Percentiles rank a stretch among this genome's conserved stretches.
Conservation (phyloP, 2,797 vertebrate species). For the Trichosurus vulpecula region DNA sequence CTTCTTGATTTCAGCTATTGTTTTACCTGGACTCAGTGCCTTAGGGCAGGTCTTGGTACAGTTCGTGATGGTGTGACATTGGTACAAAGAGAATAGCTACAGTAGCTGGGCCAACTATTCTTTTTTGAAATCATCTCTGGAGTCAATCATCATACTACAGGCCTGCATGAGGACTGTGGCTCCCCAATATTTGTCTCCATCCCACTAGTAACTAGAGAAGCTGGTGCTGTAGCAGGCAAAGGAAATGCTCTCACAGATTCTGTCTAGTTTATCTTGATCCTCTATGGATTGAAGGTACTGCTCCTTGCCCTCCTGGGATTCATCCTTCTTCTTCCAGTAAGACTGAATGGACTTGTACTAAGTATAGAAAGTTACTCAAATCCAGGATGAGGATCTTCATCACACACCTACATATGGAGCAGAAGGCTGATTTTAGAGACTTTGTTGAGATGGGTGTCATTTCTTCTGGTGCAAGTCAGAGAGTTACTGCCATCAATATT, state of each 20-base stretch:
- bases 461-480: constrained; percentile 92
- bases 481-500: constrained; percentile 96
- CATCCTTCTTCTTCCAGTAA: constrained; percentile 95
- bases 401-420: constrained; percentile 97
- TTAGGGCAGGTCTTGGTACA: constrained; percentile 95
- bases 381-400: constrained; percentile 97
- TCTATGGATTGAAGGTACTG: constrained; percentile 93
- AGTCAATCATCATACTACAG: constrained; percentile 97
- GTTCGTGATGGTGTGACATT: constrained; percentile 98
- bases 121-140: constrained; percentile 93
- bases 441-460: constrained; percentile 90
- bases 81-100: constrained; percentile 95
- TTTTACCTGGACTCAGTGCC: constrained; percentile 96
- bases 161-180: constrained; percentile 97
- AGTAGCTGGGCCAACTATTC: constrained; percentile 94
- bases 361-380: constrained; percentile 94
- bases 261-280: constrained; percentile 94
- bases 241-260: constrained; percentile 94
- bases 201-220: constrained; percentile 98
- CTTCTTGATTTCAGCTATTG: constrained; percentile 96
- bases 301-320: constrained; percentile 89
- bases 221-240: constrained; percentile 97
- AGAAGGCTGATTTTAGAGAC: constrained; percentile 94
- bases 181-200: constrained; percentile 94
- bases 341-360: constrained; percentile 96